These are phyloP conservation scores for Colossoma macropomum DNA, from an alignment of 2,113 vertebrate species.

Conservation along the genomic window DNA sequence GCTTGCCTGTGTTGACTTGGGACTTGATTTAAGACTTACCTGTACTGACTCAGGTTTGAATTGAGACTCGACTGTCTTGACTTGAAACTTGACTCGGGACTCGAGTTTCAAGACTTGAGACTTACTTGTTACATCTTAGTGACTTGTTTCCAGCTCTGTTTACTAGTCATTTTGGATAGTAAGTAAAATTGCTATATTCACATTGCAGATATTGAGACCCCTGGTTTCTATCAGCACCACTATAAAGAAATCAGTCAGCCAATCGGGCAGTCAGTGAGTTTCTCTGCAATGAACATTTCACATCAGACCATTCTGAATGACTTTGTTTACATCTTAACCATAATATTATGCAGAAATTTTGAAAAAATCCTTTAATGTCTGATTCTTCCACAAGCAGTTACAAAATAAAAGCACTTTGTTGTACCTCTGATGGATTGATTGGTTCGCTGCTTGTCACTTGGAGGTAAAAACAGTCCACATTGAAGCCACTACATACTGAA, in stretches of 20 bases:
- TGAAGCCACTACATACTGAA: constrained; percentile 4
- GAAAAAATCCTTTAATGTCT: too few relatives aligned
- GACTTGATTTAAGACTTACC: too few relatives aligned
- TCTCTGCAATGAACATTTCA: not conserved
- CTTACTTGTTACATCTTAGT: too few relatives aligned
- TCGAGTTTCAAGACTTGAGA: too few relatives aligned
- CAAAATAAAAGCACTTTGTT: not conserved
- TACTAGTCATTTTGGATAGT: not conserved
- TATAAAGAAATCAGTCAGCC: not conserved
- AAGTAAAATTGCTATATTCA: not conserved
- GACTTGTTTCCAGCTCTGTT: too few relatives aligned
- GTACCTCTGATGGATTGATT: constrained; percentile 14
- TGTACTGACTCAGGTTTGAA: too few relatives aligned
- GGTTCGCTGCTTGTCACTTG: not conserved
- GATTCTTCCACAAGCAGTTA: not conserved
- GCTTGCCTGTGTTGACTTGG: too few relatives aligned
- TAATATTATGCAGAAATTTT: not conserved
- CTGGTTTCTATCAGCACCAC: not conserved
- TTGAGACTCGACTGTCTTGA: too few relatives aligned
- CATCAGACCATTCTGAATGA: not conserved
- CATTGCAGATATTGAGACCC: not conserved
- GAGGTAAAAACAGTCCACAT: constrained; percentile 18
- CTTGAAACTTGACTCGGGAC: too few relatives aligned
- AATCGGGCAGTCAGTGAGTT: not conserved
- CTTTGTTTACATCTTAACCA: not conserved